Conservation (phyloP, 1,140 invertebrate species). For the Galleria mellonella region DNA sequence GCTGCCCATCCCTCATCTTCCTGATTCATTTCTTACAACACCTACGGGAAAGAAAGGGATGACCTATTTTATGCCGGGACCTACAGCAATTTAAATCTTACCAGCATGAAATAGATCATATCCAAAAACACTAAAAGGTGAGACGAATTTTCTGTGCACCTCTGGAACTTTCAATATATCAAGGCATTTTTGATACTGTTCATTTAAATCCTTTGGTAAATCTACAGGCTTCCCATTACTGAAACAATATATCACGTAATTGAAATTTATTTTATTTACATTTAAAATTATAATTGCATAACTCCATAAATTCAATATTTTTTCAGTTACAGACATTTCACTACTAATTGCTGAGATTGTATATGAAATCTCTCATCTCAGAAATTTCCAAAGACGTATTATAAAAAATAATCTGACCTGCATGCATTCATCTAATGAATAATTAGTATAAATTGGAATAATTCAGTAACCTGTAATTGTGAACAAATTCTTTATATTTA, state of each 20-base stretch:
- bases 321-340: no score
- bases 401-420: no score
- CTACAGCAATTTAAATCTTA: constrained; percentile 26
- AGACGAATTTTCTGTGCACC: constrained; percentile 42
- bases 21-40: no score
- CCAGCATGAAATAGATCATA: constrained; percentile 68
- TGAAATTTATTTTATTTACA: neutral
- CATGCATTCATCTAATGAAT: neutral
- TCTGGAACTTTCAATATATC: constrained; percentile 42
- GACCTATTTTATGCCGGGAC: no score
- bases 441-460: neutral
- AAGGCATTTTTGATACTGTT: constrained; percentile 45
- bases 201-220: constrained; percentile 30
- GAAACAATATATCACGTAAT: neutral
- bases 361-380: no score
- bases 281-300: neutral
- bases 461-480: constrained; percentile 40
- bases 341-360: no score
- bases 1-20: no score
- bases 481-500: constrained; percentile 59
- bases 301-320: no score
- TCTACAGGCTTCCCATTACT: constrained; percentile 47
- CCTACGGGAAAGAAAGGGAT: no score
- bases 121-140: constrained; percentile 59
- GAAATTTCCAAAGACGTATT: no score